These are phyloP conservation scores for Tenthredo distinguenda DNA, from an alignment of 2,888 invertebrate genomes.

Conservation along the genomic window DNA sequence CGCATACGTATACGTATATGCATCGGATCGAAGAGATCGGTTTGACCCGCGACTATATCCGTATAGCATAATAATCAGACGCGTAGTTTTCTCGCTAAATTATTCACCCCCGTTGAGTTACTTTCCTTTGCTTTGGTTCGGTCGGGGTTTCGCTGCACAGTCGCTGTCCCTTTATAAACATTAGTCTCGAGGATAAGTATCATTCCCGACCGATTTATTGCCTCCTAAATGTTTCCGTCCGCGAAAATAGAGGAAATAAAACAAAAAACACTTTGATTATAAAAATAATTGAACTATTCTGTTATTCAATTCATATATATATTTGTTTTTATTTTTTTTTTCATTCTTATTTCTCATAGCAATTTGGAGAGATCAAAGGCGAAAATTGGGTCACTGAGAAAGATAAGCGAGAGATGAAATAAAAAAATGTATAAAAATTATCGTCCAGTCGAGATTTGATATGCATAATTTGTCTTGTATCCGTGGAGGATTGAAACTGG, in stretches of 20 bases:
- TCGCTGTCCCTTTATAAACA: not conserved
- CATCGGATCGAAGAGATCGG: not conserved
- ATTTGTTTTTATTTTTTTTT: too few species aligned
- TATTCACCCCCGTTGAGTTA: conserved; percentile 5
- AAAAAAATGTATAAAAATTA: too few species aligned
- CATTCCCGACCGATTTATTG: not conserved
- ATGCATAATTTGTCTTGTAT: too few species aligned
- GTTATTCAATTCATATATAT: too few species aligned
- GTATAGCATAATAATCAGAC: not conserved
- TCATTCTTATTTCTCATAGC: too few species aligned
- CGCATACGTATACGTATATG: not conserved
- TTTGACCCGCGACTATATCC: not conserved
- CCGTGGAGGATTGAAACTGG: not conserved
- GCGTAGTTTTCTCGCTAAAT: not conserved
- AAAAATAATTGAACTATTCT: not conserved
- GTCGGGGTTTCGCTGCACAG: not conserved
- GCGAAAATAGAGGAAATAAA: not conserved
- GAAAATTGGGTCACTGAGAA: too few species aligned
- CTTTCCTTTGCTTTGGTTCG: not conserved
- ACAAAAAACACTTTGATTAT: not conserved
- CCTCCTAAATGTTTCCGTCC: not conserved
- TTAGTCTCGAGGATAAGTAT: not conserved
- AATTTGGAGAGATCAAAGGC: too few species aligned
- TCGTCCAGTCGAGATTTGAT: not conserved
- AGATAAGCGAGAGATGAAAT: too few species aligned